Conservation (phyloP, 1,140 invertebrate genomes). For the Saccostrea glomerata region DNA sequence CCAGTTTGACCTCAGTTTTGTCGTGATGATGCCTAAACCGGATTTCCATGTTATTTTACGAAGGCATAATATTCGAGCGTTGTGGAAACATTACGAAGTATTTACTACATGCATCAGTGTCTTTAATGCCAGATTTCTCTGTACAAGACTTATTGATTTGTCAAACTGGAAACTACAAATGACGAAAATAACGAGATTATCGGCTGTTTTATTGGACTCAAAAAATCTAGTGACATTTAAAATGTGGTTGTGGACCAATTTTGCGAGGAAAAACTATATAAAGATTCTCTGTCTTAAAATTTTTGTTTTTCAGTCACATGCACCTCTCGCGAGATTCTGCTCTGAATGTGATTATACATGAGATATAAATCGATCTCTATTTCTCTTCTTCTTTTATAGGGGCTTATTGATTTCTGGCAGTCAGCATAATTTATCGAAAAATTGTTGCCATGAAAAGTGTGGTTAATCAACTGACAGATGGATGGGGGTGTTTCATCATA, state of each 20-base stretch:
- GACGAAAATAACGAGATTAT: neutral
- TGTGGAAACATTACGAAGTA: too few relatives aligned
- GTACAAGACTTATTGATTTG: neutral
- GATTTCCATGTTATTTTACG: too few relatives aligned
- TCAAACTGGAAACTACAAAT: neutral
- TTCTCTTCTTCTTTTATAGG: neutral
- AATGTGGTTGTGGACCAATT: neutral
- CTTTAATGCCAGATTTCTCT: neutral
- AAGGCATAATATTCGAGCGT: too few relatives aligned
- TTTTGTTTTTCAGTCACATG: neutral
- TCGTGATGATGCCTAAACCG: too few relatives aligned
- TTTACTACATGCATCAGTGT: too few relatives aligned
- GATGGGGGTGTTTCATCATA: neutral
- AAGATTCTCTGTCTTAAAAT: neutral
- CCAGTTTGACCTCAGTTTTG: too few relatives aligned
- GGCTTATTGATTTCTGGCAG: slow-evolving; percentile 7
- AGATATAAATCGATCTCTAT: neutral
- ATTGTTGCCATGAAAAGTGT: neutral
- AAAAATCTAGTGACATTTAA: neutral
- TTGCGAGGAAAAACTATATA: neutral
- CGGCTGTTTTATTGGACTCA: neutral
- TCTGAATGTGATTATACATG: neutral
- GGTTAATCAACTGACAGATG: neutral
- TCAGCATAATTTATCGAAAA: slow-evolving; percentile 19
- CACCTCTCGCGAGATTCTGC: neutral